Conservation (phyloP, 2,888 invertebrate genomes). For the Sericinus montela region DNA sequence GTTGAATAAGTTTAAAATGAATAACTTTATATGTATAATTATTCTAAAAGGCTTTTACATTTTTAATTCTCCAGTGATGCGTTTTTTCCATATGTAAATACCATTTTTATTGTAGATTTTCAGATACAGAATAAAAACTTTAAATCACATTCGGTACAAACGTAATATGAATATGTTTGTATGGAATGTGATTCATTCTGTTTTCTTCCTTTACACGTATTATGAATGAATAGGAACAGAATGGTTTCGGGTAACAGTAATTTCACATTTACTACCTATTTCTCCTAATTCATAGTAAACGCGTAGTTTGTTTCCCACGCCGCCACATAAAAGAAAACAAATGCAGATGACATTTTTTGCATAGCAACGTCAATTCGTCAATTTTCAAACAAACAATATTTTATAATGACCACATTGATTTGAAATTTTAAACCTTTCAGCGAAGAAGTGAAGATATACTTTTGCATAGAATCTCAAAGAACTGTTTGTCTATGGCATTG, state of each 20-base stretch:
- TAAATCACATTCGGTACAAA: neutral
- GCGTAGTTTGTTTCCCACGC: constrained; percentile 10
- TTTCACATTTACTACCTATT: neutral
- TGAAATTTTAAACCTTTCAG: neutral
- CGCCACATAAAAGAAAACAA: neutral
- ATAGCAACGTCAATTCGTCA: constrained; percentile 4
- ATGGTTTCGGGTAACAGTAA: neutral
- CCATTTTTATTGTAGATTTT: too few species aligned
- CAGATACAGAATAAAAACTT: too few species aligned
- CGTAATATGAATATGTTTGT: too few species aligned
- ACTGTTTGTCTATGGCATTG: constrained; percentile 6
- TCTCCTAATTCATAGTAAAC: constrained; percentile 4
- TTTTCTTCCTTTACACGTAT: neutral
- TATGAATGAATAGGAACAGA: neutral
- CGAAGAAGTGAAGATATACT: neutral
- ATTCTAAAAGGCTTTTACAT: too few species aligned
- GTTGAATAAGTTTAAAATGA: too few species aligned
- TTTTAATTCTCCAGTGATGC: too few species aligned
- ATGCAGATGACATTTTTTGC: constrained; percentile 5
- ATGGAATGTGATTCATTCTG: too few species aligned
- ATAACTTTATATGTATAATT: too few species aligned
- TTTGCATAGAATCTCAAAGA: neutral
- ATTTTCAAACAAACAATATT: constrained; percentile 1
- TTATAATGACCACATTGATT: neutral
- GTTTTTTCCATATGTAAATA: too few species aligned